These are phyloP conservation scores for Hucho hucho DNA, from an alignment of 2,113 vertebrate genomes.

Conservation along the genomic window DNA sequence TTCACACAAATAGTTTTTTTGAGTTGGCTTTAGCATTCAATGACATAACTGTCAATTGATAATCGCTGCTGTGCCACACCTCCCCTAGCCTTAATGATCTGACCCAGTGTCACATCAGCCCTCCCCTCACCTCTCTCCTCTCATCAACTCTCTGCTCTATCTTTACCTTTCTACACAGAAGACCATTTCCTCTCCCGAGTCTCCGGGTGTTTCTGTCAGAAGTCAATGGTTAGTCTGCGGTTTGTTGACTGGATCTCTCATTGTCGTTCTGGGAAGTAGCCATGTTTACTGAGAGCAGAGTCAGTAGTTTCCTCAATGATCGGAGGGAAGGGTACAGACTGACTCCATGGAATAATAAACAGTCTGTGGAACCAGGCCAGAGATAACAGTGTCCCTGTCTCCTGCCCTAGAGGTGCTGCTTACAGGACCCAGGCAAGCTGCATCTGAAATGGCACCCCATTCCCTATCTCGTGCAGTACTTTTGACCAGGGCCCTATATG, in stretches of 20 bases:
- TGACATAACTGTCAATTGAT: too few relatives aligned
- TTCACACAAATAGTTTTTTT: not conserved
- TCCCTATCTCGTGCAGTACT: too few relatives aligned
- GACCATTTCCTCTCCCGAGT: constrained; percentile 22
- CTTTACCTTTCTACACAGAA: not conserved
- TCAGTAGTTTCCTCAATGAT: constrained; percentile 46
- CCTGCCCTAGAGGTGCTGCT: constrained; percentile 3
- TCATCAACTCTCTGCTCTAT: not conserved
- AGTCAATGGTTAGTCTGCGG: too few relatives aligned
- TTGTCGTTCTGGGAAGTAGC: constrained; percentile 42
- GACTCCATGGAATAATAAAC: constrained; percentile 48
- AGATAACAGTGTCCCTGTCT: constrained; percentile 43
- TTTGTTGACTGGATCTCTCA: constrained; percentile 43
- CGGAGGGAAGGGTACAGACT: constrained; percentile 46
- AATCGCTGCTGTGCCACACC: too few relatives aligned
- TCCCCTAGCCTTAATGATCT: too few relatives aligned
- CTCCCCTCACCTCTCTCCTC: not conserved
- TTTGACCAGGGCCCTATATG: too few relatives aligned
- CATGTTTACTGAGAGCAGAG: constrained; percentile 61
- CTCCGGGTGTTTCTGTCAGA: not conserved
- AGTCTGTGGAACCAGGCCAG: constrained; percentile 31
- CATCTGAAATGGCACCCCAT: not conserved
- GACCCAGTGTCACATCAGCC: too few relatives aligned
- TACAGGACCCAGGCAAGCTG: not conserved
- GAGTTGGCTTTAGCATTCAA: too few relatives aligned